Percentiles rank a stretch among this genome's conserved stretches.
Evolutionary conservation across 2,113 vertebrate species (phyloP).

Genomic region (Asarcornis scutulata): DNA sequence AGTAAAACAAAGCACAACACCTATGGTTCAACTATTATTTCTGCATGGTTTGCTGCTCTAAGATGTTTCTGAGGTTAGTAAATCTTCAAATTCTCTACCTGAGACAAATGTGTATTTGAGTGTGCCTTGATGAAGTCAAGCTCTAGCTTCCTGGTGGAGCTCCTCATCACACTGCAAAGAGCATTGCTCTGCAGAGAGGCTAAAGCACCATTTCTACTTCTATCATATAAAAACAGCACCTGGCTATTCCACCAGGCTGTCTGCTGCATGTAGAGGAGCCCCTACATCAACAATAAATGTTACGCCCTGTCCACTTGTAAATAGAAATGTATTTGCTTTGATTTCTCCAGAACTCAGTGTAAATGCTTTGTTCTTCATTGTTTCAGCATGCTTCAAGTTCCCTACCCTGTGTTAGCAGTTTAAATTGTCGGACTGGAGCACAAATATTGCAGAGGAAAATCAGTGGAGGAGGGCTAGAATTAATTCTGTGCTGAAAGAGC

Average conservation of each 20-base stretch:
- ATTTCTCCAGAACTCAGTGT: slow-evolving; percentile 29
- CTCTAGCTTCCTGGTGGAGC: background rate
- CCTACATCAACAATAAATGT: background rate
- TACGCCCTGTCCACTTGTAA: slow-evolving; percentile 2
- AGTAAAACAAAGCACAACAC: background rate
- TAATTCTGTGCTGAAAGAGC: slow-evolving; percentile 42
- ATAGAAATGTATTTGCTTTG: slow-evolving; percentile 35
- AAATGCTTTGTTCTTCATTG: slow-evolving; percentile 46
- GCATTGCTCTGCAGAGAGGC: background rate
- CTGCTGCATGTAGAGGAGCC: background rate
- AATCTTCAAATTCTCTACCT: background rate
- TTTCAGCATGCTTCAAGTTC: slow-evolving; percentile 32
- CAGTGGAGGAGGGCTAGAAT: background rate
- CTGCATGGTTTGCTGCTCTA: background rate
- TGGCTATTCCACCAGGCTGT: background rate
- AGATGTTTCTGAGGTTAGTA: background rate
- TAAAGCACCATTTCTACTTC: background rate
- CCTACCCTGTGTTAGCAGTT: background rate
- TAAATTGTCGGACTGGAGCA: slow-evolving; percentile 36
- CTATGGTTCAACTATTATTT: background rate
- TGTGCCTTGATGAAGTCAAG: background rate
- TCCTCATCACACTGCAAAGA: background rate
- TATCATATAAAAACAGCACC: background rate
- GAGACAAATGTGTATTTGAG: background rate
- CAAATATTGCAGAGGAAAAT: slow-evolving; percentile 16